Evolutionary conservation across 92 coral and sea anemone genomes (phyloP), one percentile per base, ranked within the genome.

Genomic region (Umimayanthus chanpuru): DNA sequence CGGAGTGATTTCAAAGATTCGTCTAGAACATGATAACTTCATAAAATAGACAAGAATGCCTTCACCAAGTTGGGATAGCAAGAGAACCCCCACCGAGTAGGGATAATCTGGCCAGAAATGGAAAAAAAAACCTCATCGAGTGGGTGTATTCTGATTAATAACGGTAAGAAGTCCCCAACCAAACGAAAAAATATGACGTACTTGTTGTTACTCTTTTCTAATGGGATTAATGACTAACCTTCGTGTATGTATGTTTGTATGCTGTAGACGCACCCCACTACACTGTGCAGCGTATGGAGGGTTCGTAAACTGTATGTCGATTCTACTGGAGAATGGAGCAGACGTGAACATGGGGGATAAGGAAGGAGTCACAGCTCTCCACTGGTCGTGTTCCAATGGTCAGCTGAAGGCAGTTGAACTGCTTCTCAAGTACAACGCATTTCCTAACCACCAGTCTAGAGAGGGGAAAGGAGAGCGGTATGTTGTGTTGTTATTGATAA

Each of bases 261-360:
- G 77, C 26, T 88, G 2, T 65, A 94, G 99, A 15, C 96, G 97
- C 56, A 97, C 97, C 5, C 97, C 99, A 21, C 81, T 97, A 23
- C 99, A 97, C 82, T 94, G 98, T 75, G 99, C 99, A 9, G 98
- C 99, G 5, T 96, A 94, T 66, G 96, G 98, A 2, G 98, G 99
- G 4, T 94, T 92, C 65, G 95, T 93, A 25, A 94, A 93, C 80
- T 97, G 98, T 73, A 97, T 97, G 97, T 90, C 97, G 65, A 83
- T 95, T 21, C 75, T 97, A 26, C 85, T 97, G 53, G 94, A 92
- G 0, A 86, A 90, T 86, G 94, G 97, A 4, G 98, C 99, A 1
- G 87, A 91, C 53, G 95, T 95, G 36, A 94, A 97, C 92, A 92
- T 89, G 41, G 91, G 86, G 5, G 99, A 97, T 82, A 89, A 92